These are phyloP conservation scores for Chironomus striatipennis DNA, from an alignment of 1,140 invertebrate species.

Conservation along the genomic window DNA sequence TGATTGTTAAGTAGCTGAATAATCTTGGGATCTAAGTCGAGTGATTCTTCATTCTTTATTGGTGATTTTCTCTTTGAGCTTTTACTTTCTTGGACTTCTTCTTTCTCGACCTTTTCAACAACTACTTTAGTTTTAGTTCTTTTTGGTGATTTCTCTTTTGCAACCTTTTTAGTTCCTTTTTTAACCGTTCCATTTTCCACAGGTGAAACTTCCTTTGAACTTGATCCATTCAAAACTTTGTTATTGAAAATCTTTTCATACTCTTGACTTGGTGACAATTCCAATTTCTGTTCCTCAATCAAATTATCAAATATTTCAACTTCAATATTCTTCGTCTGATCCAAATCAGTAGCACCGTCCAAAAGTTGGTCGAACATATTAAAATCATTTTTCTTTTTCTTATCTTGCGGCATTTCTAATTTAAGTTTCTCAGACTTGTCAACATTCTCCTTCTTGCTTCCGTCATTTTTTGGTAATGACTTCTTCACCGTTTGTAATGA, in stretches of 20 bases:
- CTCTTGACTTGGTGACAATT: not conserved
- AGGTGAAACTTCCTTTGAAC: not conserved
- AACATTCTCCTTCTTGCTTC: conserved; percentile 25
- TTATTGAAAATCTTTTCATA: not conserved
- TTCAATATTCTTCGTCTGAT: not conserved
- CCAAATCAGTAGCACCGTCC: conserved; percentile 35
- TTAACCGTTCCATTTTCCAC: not conserved
- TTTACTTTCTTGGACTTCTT: not conserved
- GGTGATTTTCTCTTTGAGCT: too few relatives aligned
- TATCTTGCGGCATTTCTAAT: conserved; percentile 28
- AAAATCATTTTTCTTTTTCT: conserved; percentile 18
- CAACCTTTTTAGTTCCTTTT: not conserved
- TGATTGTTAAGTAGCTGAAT: not conserved
- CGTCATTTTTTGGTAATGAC: conserved; percentile 32
- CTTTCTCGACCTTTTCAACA: not conserved
- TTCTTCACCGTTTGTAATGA: conserved; percentile 31
- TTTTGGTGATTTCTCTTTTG: not conserved
- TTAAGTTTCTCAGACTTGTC: conserved; percentile 24
- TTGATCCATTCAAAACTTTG: not conserved
- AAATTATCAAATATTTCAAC: not conserved
- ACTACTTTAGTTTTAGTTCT: not conserved
- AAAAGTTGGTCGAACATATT: conserved; percentile 33
- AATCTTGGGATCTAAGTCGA: not conserved
- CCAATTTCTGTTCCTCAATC: not conserved
- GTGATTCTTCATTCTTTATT: not conserved